Percentiles rank a stretch among this genome's conserved stretches.
Conservation (phyloP, 2,888 invertebrate genomes). For the Caenorhabditis sinica region DNA sequence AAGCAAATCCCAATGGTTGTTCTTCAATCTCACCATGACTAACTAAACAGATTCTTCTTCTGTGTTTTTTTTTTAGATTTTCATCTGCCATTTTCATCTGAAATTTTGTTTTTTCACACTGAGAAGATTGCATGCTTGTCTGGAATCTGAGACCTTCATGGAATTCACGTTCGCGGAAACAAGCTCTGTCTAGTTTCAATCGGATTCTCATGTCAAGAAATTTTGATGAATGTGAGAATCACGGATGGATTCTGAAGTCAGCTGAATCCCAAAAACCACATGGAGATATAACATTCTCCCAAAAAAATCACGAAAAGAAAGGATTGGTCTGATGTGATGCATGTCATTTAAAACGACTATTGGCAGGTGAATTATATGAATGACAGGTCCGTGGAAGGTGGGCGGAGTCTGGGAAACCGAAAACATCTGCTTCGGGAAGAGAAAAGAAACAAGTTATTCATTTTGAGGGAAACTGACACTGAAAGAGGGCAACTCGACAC, state of each 20-base stretch:
- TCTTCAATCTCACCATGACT: constrained; percentile 27
- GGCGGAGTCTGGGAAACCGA: constrained; percentile 9
- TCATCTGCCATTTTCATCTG: constrained; percentile 30
- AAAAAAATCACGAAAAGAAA: neutral
- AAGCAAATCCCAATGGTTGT: constrained; percentile 20
- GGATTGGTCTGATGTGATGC: constrained; percentile 6
- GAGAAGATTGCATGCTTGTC: neutral
- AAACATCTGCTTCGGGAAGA: constrained; percentile 35
- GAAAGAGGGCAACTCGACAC: constrained; percentile 23
- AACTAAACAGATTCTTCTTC: constrained; percentile 24
- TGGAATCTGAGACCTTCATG: neutral
- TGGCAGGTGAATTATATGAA: constrained; percentile 43
- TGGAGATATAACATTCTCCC: constrained; percentile 16
- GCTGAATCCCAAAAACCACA: neutral
- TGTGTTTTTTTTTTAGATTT: constrained; percentile 20
- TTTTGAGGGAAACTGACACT: constrained; percentile 20
- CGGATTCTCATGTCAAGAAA: neutral
- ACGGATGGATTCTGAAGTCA: neutral
- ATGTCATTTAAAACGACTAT: constrained; percentile 21
- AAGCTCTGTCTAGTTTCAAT: neutral
- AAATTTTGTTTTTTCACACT: neutral
- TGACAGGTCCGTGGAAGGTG: constrained; percentile 18
- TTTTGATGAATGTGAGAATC: constrained; percentile 37
- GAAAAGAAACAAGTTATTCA: constrained; percentile 38
- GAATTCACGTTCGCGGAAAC: neutral